Evolutionary conservation across 2,797 vertebrate species (phyloP).

Genomic region (Microhierax caerulescens): DNA sequence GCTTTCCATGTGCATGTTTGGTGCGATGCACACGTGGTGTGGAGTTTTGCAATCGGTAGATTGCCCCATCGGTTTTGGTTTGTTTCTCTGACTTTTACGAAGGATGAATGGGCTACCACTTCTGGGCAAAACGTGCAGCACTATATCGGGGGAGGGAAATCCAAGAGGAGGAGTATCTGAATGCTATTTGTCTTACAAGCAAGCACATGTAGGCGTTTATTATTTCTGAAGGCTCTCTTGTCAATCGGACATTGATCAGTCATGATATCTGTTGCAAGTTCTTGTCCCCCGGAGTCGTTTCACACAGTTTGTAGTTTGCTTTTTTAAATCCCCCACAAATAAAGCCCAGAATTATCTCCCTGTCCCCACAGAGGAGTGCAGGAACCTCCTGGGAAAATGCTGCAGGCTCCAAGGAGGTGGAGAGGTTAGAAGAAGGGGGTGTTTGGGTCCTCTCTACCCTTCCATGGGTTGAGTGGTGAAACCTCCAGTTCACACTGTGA

Average conservation of each 20-base stretch:
- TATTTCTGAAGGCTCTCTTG: constrained; percentile 36
- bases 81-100: constrained; percentile 1
- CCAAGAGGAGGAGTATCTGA: constrained; percentile 34
- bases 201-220: background rate
- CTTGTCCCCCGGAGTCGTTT: background rate
- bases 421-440: background rate
- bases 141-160: background rate
- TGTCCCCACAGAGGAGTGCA: background rate
- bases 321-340: constrained; percentile 4
- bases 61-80: background rate
- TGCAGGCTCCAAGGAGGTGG: background rate
- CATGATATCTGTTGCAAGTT: background rate
- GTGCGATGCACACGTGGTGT: background rate
- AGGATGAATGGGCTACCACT: background rate
- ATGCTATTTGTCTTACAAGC: background rate
- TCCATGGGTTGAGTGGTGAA: background rate
- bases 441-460: background rate
- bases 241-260: background rate
- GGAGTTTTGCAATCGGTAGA: background rate
- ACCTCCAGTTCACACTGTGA: background rate
- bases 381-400: background rate
- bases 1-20: background rate
- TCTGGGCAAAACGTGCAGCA: background rate
- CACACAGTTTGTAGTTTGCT: constrained; percentile 14
- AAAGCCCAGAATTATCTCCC: background rate